phyloP scores from a whole-genome alignment of 2,888 invertebrate species.

The Timandra comae region DNA sequence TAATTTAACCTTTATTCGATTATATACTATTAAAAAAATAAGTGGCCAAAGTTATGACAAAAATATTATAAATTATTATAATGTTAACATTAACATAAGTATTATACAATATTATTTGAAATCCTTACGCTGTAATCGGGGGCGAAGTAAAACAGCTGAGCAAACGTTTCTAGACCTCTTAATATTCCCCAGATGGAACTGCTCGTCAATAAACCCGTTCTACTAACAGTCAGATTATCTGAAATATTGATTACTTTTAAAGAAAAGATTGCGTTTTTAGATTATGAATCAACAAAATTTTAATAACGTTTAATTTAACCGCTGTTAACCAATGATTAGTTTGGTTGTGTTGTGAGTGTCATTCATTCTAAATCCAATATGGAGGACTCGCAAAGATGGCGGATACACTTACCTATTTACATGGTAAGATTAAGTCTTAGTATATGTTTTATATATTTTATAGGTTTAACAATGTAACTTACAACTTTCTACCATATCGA shows the following conservation, averaged over 20 bases:
- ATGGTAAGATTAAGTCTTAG: too few relatives aligned
- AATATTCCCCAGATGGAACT: slow-evolving; percentile 87
- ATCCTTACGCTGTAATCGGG: slow-evolving; percentile 30
- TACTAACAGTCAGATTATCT: slow-evolving; percentile 35
- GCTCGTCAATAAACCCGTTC: slow-evolving; percentile 26
- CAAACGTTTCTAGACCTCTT: slow-evolving; percentile 89
- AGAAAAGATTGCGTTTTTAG: too few relatives aligned
- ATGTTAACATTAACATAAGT: neutral
- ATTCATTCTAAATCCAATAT: too few relatives aligned
- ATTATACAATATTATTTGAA: neutral
- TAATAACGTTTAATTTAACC: too few relatives aligned
- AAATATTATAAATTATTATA: neutral
- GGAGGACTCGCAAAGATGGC: too few relatives aligned
- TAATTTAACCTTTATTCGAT: neutral
- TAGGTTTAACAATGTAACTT: too few relatives aligned
- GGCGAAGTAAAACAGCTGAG: slow-evolving; percentile 79
- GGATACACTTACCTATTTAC: too few relatives aligned
- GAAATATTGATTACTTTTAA: too few relatives aligned
- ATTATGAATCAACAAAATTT: too few relatives aligned
- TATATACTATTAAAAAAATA: neutral
- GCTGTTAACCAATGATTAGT: too few relatives aligned
- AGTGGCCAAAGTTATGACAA: neutral
- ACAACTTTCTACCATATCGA: slow-evolving; percentile 87
- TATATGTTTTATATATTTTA: too few relatives aligned
- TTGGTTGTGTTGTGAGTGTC: too few relatives aligned